Percentiles rank a stretch among this genome's conserved stretches.
Conservation (phyloP, 2,888 invertebrate genomes). For the Cephus pulcher region DNA sequence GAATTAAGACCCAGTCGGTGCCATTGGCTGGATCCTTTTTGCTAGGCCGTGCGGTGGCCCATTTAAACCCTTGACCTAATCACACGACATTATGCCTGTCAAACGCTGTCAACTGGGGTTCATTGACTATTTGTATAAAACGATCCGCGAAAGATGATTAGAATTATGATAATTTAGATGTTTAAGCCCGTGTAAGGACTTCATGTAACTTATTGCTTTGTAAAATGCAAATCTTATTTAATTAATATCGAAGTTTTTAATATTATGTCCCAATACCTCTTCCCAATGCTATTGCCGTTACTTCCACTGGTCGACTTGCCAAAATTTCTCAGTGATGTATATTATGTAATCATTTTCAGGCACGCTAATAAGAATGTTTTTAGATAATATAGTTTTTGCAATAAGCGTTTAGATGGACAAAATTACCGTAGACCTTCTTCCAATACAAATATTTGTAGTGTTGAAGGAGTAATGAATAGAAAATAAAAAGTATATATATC, state of each 20-base stretch:
- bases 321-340: background rate
- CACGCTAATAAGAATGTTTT: no score
- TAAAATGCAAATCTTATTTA: constrained; percentile 67
- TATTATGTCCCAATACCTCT: background rate
- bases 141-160: constrained; percentile 25
- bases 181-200: constrained; percentile 42
- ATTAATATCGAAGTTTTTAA: constrained; percentile 43
- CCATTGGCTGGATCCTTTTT: background rate
- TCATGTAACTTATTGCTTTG: constrained; percentile 67
- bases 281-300: background rate
- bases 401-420: no score
- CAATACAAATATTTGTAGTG: no score
- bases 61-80: background rate
- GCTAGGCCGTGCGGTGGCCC: background rate
- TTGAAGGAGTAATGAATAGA: no score
- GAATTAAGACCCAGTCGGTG: background rate
- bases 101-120: background rate
- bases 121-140: constrained; percentile 46
- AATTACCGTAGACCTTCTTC: no score
- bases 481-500: no score
- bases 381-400: no score
- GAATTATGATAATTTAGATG: constrained; percentile 17
- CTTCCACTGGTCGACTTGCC: background rate
- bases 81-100: background rate
- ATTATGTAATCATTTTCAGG: background rate